Conservation (phyloP, 1,140 invertebrate genomes). For the Caenorhabditis brenneri region DNA sequence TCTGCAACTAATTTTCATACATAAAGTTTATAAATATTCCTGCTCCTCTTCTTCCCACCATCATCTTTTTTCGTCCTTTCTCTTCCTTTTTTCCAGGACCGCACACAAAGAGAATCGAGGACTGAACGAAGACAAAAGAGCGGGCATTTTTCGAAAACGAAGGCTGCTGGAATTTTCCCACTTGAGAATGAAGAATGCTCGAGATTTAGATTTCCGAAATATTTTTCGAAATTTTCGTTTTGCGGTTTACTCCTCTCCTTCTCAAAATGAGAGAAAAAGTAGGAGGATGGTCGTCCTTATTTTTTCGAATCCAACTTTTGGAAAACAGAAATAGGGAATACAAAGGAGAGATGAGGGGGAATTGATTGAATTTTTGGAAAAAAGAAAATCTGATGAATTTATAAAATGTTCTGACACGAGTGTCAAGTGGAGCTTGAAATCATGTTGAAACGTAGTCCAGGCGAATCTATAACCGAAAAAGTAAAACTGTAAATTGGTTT, state of each 20-base stretch:
- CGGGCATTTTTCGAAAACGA: not conserved
- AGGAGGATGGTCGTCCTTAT: not conserved
- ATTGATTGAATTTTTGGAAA: not conserved
- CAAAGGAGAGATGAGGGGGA: too few species aligned
- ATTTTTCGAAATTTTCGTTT: constrained; percentile 37
- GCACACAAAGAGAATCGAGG: constrained; percentile 7
- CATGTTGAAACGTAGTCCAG: too few species aligned
- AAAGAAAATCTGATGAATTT: too few species aligned
- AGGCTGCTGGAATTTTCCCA: constrained; percentile 21
- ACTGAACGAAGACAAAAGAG: constrained; percentile 15
- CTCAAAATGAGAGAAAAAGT: not conserved
- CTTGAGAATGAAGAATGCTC: constrained; percentile 42
- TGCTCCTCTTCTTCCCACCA: not conserved
- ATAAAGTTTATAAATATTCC: not conserved
- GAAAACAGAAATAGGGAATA: not conserved
- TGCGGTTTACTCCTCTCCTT: not conserved
- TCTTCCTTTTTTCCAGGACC: not conserved
- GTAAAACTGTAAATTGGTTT: too few species aligned
- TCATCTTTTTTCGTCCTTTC: not conserved
- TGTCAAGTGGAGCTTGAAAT: too few species aligned
- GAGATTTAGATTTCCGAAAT: constrained; percentile 31
- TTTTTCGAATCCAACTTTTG: not conserved
- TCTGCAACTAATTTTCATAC: too few species aligned
- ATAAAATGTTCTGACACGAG: too few species aligned
- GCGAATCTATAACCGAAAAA: too few species aligned